These are phyloP conservation scores for Anguilla rostrata DNA, from an alignment of 2,113 vertebrate genomes.

Conservation along the genomic window DNA sequence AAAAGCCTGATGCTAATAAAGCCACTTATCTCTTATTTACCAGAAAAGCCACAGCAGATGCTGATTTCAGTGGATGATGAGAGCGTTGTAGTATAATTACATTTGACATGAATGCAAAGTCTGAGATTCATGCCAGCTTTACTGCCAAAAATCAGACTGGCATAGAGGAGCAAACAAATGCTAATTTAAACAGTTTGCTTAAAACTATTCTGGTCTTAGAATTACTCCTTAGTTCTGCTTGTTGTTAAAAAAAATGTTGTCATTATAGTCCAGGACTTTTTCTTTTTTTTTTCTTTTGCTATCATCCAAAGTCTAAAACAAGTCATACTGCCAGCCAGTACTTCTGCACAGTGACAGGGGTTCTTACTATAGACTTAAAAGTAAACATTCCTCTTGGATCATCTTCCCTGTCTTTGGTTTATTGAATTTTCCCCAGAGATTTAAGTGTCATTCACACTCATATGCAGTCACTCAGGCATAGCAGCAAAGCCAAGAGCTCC, in stretches of 20 bases:
- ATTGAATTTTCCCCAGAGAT: not conserved
- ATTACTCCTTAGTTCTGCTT: not conserved
- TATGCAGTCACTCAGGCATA: not conserved
- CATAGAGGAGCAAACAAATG: constrained; percentile 4
- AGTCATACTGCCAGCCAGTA: not conserved
- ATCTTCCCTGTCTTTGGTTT: not conserved
- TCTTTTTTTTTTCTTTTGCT: not conserved
- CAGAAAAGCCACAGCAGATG: constrained; percentile 29
- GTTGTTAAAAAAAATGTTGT: not conserved
- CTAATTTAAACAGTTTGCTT: not conserved
- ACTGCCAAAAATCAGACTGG: constrained; percentile 30
- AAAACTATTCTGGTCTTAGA: not conserved
- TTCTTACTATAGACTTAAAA: not conserved
- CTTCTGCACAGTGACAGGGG: not conserved
- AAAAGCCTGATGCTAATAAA: constrained; percentile 5
- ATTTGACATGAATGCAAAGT: constrained; percentile 39
- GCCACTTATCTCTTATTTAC: constrained; percentile 34
- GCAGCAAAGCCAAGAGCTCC: not conserved
- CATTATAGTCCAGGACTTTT: not conserved
- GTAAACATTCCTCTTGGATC: not conserved
- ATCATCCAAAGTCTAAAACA: not conserved
- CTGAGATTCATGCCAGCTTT: constrained; percentile 21
- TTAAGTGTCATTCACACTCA: not conserved
- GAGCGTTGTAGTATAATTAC: constrained; percentile 33
- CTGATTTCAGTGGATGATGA: constrained; percentile 34